Base-by-base conservation (phyloP, 2,888 invertebrate species). In the Ptychoptera contaminata region DNA sequence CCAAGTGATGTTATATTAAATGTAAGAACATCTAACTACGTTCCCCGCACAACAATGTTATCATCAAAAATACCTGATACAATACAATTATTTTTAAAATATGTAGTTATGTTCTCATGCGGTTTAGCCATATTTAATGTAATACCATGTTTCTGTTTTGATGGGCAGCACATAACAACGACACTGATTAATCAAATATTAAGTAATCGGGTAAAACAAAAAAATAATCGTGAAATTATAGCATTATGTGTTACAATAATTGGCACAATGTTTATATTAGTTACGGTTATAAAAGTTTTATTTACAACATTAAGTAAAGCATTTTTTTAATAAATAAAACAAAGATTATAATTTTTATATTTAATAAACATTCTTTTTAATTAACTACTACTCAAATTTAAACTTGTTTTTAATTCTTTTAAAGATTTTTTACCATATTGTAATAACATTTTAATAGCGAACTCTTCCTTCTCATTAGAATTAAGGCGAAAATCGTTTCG, bases 51-150 rank as follows among this genome's bases (percentile, higher is more conserved):
- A 49, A 56, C 65, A 29, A 61, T 79, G 42, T 65, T 79, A 29
- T 71, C 73, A 48, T 67, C 79, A 4, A 70, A 72, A 49, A 71
- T 82, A 47, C 83, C 84, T 1, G 76, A 81, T 51, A 68, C 74
- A 15, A 68, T 83, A 54, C 77, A 79, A 49, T 77, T 84, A 52
- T 72, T 88, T 43, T 73, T 83, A 50, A 77, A 81, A 61, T 92
- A 91, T 64, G 70, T 88, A 54, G 79, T 82, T 49, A 80, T 84
- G 51, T 86, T 87, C 65, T 94, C 94, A 11, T 76, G 86, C 54
- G 96, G 94, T 0, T 71, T 96, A 55, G 93, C 83, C 9, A 70
- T 94, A 50, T 67, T 96, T 29, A 97, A 97, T 69, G 77, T 91
- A 8, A 75, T 96, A 47, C 96, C 96, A 1, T 92, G 93, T 62